A percentile compares a stretch with the other conserved stretches of the same genome.
Evolutionary conservation across 2,888 invertebrate species (phyloP).

Genomic region (Mamestra brassicae): DNA sequence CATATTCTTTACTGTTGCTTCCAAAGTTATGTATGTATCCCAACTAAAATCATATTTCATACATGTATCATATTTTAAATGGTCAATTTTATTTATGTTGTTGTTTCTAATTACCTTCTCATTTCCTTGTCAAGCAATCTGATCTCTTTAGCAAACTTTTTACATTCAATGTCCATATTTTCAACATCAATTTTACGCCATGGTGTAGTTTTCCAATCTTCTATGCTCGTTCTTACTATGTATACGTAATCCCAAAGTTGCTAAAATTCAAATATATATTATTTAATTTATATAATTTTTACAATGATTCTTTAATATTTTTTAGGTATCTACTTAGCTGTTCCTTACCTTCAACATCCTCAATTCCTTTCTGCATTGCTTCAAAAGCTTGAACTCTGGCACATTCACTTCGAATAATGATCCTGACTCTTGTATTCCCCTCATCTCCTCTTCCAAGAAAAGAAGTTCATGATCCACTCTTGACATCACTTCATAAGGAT

Average conservation of each 20-base stretch:
- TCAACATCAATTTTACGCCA: conserved; percentile 99
- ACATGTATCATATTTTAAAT: not conserved
- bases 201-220: conserved; percentile 99
- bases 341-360: conserved; percentile 94
- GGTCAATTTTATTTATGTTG: not conserved
- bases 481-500: conserved; percentile 94
- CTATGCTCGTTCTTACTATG: conserved; percentile 97
- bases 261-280: conserved; percentile 80
- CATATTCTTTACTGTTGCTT: conserved; percentile 98
- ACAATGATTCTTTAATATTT: too few species aligned
- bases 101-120: conserved; percentile 89
- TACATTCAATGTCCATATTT: conserved; percentile 99
- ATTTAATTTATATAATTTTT: too few species aligned
- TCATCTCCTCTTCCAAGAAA: conserved; percentile 96
- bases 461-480: conserved; percentile 94
- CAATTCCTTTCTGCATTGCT: conserved; percentile 97
- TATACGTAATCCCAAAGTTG: conserved; percentile 98
- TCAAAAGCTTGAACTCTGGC: conserved; percentile 98
- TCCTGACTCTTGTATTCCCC: conserved; percentile 96
- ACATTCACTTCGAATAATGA: conserved; percentile 98
- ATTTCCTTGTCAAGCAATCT: conserved; percentile 98
- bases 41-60: conserved; percentile 89
- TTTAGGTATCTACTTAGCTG: too few species aligned
- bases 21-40: conserved; percentile 97
- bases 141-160: conserved; percentile 98